Conservation (phyloP, 1,140 invertebrate genomes). For the Andrena cerasifolii region DNA sequence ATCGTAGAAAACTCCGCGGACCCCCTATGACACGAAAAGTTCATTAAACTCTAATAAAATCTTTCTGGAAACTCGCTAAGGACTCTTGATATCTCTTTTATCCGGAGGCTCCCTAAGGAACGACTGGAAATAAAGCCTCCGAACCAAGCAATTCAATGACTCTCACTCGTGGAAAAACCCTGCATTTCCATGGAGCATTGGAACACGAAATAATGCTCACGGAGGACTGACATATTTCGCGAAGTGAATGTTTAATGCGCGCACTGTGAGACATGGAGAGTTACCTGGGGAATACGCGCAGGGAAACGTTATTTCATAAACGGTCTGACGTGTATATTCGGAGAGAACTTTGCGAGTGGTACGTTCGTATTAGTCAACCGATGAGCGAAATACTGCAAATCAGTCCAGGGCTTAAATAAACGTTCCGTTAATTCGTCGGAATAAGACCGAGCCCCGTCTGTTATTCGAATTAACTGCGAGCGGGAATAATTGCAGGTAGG, state of each 20-base stretch:
- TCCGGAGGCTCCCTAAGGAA: no score
- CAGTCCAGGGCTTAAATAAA: constrained; percentile 2
- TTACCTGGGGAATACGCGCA: constrained; percentile 25
- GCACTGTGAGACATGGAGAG: constrained; percentile 45
- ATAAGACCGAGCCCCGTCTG: background rate
- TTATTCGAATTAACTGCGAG: constrained; percentile 17
- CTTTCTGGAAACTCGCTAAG: no score
- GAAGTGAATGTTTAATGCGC: constrained; percentile 59
- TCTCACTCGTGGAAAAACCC: constrained; percentile 23
- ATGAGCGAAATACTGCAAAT: constrained; percentile 3
- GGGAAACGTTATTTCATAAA: constrained; percentile 48
- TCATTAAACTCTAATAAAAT: no score
- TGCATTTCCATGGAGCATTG: no score
- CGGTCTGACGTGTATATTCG: constrained; percentile 23
- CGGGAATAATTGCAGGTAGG: no score
- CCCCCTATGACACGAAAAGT: no score
- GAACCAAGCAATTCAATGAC: no score
- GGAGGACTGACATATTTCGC: constrained; percentile 50
- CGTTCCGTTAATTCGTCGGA: constrained; percentile 9
- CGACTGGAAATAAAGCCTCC: no score
- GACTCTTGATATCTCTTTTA: no score
- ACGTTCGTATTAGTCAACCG: background rate
- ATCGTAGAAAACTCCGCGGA: no score
- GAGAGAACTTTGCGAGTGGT: background rate
- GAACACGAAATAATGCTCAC: constrained; percentile 35